Evolutionary conservation across 2,888 invertebrate genomes (phyloP), one percentile per base, ranked within the genome.

Genomic region (Lacanobia oleracea): DNA sequence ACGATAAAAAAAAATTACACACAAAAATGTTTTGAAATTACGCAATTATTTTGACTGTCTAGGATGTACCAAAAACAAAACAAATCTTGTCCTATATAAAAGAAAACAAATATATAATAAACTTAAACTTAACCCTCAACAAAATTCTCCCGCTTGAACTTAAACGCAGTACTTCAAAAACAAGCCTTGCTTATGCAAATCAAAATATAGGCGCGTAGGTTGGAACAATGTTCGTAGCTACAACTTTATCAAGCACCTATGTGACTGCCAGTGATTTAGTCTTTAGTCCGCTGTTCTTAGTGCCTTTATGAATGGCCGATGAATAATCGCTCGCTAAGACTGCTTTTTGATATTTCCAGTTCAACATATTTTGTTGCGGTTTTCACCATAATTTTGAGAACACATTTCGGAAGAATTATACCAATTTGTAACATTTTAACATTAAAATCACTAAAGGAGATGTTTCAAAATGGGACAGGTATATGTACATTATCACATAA

Each of bases 231-330:
- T 83, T 66, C 70, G 67, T 51, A 72, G 77, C 56, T 69, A 85
- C 85, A 85, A 85, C 84, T 77, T 85, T 83, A 85, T 85, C 79
- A 79, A 76, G 74, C 74, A 57, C 67, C 75, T 69, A 63, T 72
- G 82, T 62, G 83, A 74, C 67, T 79, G 57, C 65, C 23, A 59
- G 74, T 79, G 82, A 81, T 79, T 72, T 75, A 81, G 79, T 61
- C 82, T 53, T 79, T 72, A 80, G 23, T 50, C 68, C 72, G 66
- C 69, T 51, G 82, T 82, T 72, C 76, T 83, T 72, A 80, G 74
- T 68, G 71, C 33, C 69, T 77, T 80, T 73, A 81, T 80, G 72
- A 80, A 82, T 73, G 69, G 33, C 33, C 33, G 33, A 27, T 82
- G 82, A 82, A 82, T 82, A 80, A 80, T 80, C 66, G 66, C 66